Evolutionary conservation across 2,113 vertebrate species (phyloP), one percentile per base, ranked within the genome.

Genomic region (Serinus canaria): DNA sequence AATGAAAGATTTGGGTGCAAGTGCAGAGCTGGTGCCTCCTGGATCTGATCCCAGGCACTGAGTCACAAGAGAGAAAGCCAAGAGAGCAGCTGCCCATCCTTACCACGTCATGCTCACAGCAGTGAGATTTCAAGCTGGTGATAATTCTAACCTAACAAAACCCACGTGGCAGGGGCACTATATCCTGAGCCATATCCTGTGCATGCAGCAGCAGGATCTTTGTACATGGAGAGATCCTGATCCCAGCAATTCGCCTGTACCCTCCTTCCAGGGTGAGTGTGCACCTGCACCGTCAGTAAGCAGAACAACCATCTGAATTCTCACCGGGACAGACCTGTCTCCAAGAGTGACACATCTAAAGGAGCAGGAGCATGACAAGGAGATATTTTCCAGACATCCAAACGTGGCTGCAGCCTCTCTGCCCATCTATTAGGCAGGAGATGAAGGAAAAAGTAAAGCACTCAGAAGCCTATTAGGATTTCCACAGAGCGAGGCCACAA

Each of bases 391-490:
- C 41, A 73, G 76, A 46, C 72, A 43, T 18, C 75, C 22, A 3
- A 35, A 41, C 0, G 2, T 8, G 15, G 75, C 69, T 39, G 67
- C 35, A 12, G 50, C 22, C 72, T 70, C 46, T 73, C 3, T 39
- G 69, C 77, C 70, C 23, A 30, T 68, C 94, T 69, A 50, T 81
- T 89, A 89, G 83, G 92, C 41, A 89, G 87, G 92, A 93, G 87
- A 92, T 63, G 83, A 91, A 95, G 86, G 82, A 43, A 95, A 90
- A 95, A 94, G 68, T 74, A 96, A 95, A 96, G 95, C 84, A 84
- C 79, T 83, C 68, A 9, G 95, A 96, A 96, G 92, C 94, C 95
- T 95, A 96, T 97, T 97, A 96, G 91, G 94, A 75, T 94, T 94
- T 94, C 3, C 1, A 77, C 77, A 35, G 88, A 89, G 91, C 1